phyloP scores from a whole-genome alignment of 2,113 vertebrate species.

The Hystrix cristata region DNA sequence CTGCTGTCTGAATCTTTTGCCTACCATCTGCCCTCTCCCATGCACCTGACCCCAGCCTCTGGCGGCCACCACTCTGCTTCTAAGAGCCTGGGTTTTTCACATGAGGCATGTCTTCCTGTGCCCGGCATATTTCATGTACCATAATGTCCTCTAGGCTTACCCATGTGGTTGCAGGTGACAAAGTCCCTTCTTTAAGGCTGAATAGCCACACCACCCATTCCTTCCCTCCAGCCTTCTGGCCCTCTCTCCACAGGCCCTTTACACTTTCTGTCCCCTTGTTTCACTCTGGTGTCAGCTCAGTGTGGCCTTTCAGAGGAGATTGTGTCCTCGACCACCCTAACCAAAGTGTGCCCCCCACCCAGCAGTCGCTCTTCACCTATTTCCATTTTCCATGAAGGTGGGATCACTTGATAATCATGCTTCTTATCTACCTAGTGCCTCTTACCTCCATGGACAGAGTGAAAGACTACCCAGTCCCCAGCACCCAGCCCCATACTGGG shows the following conservation, averaged over 20 bases:
- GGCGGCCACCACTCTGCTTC: not conserved
- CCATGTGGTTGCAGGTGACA: too few species aligned
- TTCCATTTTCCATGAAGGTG: not conserved
- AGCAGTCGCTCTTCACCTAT: not conserved
- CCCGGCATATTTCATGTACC: too few species aligned
- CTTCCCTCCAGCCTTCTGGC: not conserved
- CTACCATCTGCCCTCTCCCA: not conserved
- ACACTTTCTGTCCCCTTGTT: rapidly evolving
- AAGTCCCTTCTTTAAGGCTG: not conserved
- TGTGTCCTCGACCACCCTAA: not conserved
- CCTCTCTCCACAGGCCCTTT: not conserved
- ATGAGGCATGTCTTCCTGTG: not conserved
- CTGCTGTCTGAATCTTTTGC: not conserved
- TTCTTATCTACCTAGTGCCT: not conserved
- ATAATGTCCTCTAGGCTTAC: not conserved
- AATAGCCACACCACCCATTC: rapidly evolving
- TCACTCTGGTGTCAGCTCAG: not conserved
- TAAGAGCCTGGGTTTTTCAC: rapidly evolving
- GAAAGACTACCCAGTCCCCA: not conserved
- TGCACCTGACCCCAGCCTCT: too few species aligned
- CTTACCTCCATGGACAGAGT: too few species aligned
- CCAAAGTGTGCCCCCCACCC: rapidly evolving
- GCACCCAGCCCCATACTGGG: not conserved
- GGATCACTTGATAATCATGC: rapidly evolving
- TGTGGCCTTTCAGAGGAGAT: not conserved